phyloP scores from a whole-genome alignment of 53 echinoderm and acorn worm species.

The Henricia sp. region DNA sequence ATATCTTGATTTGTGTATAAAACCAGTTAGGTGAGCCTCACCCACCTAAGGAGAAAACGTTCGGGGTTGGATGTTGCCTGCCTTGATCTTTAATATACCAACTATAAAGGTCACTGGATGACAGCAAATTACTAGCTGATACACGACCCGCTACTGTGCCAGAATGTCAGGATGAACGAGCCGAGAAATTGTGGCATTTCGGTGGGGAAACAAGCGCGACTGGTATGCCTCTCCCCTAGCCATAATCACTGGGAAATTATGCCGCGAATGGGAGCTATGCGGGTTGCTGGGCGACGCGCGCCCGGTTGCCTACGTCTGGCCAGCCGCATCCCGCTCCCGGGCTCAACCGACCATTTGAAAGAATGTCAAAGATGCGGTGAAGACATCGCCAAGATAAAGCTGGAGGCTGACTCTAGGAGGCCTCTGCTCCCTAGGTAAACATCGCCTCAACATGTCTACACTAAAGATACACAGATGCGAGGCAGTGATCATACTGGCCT shows the following conservation, averaged over 20 bases:
- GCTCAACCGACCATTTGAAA: slow-evolving; percentile 32
- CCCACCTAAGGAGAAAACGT: no score
- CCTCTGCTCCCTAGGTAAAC: slow-evolving; percentile 51
- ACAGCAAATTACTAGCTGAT: slow-evolving; percentile 58
- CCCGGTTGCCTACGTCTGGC: slow-evolving; percentile 20
- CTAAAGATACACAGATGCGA: slow-evolving; percentile 3
- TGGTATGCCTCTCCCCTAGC: slow-evolving; percentile 54
- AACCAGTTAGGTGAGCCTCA: no score
- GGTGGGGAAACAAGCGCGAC: slow-evolving; percentile 44
- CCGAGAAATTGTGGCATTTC: slow-evolving; percentile 63
- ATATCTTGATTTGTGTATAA: no score
- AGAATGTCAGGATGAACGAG: slow-evolving; percentile 57
- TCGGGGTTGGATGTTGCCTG: no score
- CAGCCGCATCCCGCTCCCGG: slow-evolving; percentile 20
- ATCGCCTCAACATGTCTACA: slow-evolving; percentile 16
- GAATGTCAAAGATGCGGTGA: slow-evolving; percentile 56
- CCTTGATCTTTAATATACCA: slow-evolving; percentile 27
- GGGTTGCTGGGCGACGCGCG: slow-evolving; percentile 55
- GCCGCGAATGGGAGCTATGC: slow-evolving; percentile 65
- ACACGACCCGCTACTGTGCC: slow-evolving; percentile 61
- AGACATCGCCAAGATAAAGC: slow-evolving; percentile 22
- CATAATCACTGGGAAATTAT: slow-evolving; percentile 68
- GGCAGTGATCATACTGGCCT: slow-evolving; percentile 33
- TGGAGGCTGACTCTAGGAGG: slow-evolving; percentile 16
- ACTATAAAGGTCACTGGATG: slow-evolving; percentile 53